Conservation (phyloP, 2,797 vertebrate species). For the Bufotes viridis region DNA sequence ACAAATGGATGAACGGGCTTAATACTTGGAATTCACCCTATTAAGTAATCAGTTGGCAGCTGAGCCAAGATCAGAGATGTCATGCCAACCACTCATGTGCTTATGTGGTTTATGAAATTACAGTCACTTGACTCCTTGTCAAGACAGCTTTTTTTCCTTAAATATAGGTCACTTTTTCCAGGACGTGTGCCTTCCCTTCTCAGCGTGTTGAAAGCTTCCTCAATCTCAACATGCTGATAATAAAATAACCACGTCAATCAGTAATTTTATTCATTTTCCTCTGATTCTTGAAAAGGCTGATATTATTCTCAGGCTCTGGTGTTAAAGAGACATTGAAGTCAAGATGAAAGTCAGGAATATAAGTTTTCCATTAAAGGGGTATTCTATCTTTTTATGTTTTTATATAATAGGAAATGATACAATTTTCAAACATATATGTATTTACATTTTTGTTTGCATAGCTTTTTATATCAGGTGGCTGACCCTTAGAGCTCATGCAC, state of each 20-base stretch:
- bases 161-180: constrained; percentile 46
- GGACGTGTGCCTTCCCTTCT: constrained; percentile 19
- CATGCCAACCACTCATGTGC: constrained; percentile 19
- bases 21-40: constrained; percentile 11
- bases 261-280: constrained; percentile 14
- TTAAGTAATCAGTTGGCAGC: constrained; percentile 17
- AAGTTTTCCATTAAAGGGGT: too few species aligned
- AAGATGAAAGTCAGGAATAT: background rate
- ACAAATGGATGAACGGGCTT: background rate
- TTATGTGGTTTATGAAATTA: constrained; percentile 36
- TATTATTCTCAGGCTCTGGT: background rate
- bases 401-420: background rate
- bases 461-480: too few species aligned
- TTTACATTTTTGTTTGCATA: too few species aligned
- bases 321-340: background rate
- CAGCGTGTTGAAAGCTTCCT: constrained; percentile 33
- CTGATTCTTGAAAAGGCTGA: background rate
- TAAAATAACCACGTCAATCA: constrained; percentile 25
- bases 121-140: constrained; percentile 36
- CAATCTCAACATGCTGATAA: constrained; percentile 2
- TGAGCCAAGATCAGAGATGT: constrained; percentile 26
- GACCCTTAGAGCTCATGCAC: too few species aligned
- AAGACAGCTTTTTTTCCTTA: constrained; percentile 16
- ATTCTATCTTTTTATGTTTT: background rate
- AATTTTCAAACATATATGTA: too few species aligned